Evolutionary conservation across 1,140 invertebrate genomes (phyloP), one percentile per base, ranked within the genome.

Genomic region (Teleogryllus occipitalis): DNA sequence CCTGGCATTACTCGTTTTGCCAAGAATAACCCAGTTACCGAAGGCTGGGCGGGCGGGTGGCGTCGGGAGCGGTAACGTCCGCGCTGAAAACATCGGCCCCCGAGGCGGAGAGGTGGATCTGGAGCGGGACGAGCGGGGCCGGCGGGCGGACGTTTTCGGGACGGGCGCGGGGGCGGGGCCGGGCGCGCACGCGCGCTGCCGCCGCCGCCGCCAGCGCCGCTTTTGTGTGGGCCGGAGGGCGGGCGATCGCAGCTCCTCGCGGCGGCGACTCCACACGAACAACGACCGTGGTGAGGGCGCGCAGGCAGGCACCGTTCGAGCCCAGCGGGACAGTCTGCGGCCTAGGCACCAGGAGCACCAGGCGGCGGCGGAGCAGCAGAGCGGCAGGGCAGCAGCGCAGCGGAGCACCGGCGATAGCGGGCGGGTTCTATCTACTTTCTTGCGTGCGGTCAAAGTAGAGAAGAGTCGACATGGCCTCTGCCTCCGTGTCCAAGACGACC

Each of bases 401-500:
- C 27, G 27, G 27, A 72, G 78, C 48, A 78, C 46, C 22, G n/a
- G 39, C 48, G 8, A 21, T 65, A 65, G 27, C 72, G 86, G 85
- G 88, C 90, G 89, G 39, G 15, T 73, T 74, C 49, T 74, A n/a
- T 47, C 54, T 27, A 21, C 47, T 74, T 77, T 75, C 65, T 46
- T 27, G 54, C 27, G 21, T 78, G 72, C 27, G 27, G 21, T 78
- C 21, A 54, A 54, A 39, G 48, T 47, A 48, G 48, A 78, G 48
- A 27, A 47, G 72, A 80, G 46, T 47, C 7, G 75, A 39, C 15
- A 80, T 8, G 6, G 84, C 84, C 87, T 91, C 92, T 88, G 93
- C 93, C 86, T 90, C 92, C 87, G 89, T 94, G 86, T 91, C 93
- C 84, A 95, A 94, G 89, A 90, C 92, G 83, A 95, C 94, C 85